Evolutionary conservation across 2,797 vertebrate species (phyloP).

Genomic region (Hoplostethus mediterraneus): DNA sequence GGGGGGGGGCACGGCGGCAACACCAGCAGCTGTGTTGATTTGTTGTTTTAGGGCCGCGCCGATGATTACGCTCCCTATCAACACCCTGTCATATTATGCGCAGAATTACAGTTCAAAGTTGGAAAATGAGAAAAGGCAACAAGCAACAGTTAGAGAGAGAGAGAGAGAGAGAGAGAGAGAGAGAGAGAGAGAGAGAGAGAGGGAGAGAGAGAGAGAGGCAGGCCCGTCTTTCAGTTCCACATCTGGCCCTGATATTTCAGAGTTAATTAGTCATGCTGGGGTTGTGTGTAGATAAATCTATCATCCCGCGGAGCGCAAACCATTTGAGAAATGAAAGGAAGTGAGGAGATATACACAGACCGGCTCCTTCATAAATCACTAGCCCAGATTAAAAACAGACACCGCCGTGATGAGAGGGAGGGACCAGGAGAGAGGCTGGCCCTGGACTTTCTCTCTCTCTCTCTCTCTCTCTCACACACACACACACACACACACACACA

Average conservation of each 20-base stretch:
- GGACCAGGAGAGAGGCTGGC: slow-evolving; percentile 56
- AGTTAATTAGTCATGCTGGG: slow-evolving; percentile 99
- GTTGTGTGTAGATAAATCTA: slow-evolving; percentile 97
- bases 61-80: slow-evolving; percentile 65
- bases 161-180: slow-evolving; percentile 13
- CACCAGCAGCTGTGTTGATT: slow-evolving; percentile 43
- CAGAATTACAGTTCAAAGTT: slow-evolving; percentile 42
- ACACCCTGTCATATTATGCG: slow-evolving; percentile 59
- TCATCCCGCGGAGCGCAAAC: slow-evolving; percentile 96
- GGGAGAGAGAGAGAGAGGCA: slow-evolving; percentile 60
- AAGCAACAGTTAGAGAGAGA: slow-evolving; percentile 66
- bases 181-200: slow-evolving; percentile 38
- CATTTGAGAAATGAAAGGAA: slow-evolving; percentile 99
- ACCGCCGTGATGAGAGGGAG: slow-evolving; percentile 87
- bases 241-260: slow-evolving; percentile 99
- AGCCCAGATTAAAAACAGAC: slow-evolving; percentile 97
- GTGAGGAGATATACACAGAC: slow-evolving; percentile 91
- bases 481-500: neutral
- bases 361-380: slow-evolving; percentile 95
- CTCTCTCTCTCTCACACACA: slow-evolving; percentile 57
- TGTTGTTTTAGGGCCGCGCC: slow-evolving; percentile 41
- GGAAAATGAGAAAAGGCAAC: slow-evolving; percentile 41
- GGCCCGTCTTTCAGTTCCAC: slow-evolving; percentile 94
- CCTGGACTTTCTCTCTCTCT: slow-evolving; percentile 68
- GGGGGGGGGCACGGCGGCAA: slow-evolving; percentile 17